Conservation (phyloP, 64 coral and sea anemone genomes). For the Actinia tenebrosa region DNA sequence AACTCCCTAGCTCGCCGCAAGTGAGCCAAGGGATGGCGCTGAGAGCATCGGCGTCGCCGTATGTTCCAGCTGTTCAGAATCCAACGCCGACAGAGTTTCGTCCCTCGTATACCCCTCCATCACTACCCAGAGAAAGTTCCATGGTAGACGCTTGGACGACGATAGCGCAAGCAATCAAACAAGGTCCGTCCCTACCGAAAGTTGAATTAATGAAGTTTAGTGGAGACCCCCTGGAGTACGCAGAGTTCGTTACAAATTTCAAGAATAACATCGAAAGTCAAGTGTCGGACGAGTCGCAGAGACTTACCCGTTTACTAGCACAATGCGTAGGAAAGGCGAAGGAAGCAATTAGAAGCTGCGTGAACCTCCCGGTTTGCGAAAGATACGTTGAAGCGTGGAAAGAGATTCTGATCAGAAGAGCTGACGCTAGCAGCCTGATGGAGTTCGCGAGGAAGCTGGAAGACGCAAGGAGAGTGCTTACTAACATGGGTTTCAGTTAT, state of each 20-base stretch:
- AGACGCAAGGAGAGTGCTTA: no score
- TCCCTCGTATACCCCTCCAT: slow-evolving; percentile 20
- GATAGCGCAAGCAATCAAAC: slow-evolving; percentile 45
- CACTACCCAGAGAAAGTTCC: neutral
- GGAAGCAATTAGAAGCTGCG: slow-evolving; percentile 49
- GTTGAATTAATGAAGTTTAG: slow-evolving; percentile 55
- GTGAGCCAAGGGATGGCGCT: neutral
- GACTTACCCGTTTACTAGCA: slow-evolving; percentile 41
- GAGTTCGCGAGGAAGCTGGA: no score
- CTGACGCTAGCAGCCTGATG: no score
- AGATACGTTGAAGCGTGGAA: slow-evolving; percentile 49
- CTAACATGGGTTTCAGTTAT: no score
- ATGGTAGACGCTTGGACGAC: slow-evolving; percentile 20
- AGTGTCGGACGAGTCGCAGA: slow-evolving; percentile 44
- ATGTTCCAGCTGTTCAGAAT: neutral
- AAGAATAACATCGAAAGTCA: slow-evolving; percentile 47
- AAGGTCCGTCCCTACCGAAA: slow-evolving; percentile 61
- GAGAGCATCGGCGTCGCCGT: neutral
- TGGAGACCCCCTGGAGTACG: slow-evolving; percentile 48
- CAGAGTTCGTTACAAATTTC: slow-evolving; percentile 44
- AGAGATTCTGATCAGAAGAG: neutral
- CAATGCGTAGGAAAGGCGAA: slow-evolving; percentile 51
- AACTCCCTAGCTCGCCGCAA: neutral
- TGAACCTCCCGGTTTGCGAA: slow-evolving; percentile 27
- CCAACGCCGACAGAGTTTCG: neutral